Conservation (phyloP, 23 tunicate genomes). For the Pegea sp. region DNA sequence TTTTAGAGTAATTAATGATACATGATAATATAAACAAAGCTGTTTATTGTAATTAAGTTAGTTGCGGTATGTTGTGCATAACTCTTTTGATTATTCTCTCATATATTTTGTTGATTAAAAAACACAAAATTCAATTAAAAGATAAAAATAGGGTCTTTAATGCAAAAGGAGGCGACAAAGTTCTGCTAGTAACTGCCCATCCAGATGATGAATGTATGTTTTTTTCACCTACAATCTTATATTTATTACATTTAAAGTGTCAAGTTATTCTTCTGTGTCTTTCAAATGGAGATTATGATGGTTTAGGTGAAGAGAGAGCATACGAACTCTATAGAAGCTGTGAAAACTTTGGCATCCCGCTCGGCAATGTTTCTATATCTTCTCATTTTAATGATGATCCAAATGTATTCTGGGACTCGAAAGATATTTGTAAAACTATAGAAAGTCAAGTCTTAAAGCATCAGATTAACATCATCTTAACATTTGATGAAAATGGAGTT, state of each 20-base stretch:
- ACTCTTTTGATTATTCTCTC: neutral
- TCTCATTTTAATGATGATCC: conserved; percentile 40
- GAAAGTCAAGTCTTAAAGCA: conserved; percentile 4
- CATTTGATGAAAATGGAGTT: conserved; percentile 61
- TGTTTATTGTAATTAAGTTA: no score
- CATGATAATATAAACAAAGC: no score
- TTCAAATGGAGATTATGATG: conserved; percentile 48
- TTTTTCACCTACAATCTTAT: conserved; percentile 49
- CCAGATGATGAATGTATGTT: conserved; percentile 90
- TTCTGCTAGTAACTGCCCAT: conserved; percentile 37
- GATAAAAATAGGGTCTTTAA: neutral
- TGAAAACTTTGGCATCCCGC: conserved; percentile 29
- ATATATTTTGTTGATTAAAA: neutral
- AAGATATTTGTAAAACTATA: conserved; percentile 9
- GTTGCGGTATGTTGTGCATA: neutral
- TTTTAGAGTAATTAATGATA: no score
- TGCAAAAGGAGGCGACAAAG: conserved; percentile 9
- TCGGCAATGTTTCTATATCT: conserved; percentile 10
- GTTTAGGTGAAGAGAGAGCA: conserved; percentile 22
- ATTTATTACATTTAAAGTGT: conserved; percentile 12
- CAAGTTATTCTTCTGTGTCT: conserved; percentile 31
- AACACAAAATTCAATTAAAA: neutral
- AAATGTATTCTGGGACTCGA: conserved; percentile 7
- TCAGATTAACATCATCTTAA: conserved; percentile 11
- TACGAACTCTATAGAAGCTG: conserved; percentile 30